Percentiles rank a stretch among this genome's conserved stretches.
Evolutionary conservation across 2,888 invertebrate genomes (phyloP).

Genomic region (Patella pellucida): DNA sequence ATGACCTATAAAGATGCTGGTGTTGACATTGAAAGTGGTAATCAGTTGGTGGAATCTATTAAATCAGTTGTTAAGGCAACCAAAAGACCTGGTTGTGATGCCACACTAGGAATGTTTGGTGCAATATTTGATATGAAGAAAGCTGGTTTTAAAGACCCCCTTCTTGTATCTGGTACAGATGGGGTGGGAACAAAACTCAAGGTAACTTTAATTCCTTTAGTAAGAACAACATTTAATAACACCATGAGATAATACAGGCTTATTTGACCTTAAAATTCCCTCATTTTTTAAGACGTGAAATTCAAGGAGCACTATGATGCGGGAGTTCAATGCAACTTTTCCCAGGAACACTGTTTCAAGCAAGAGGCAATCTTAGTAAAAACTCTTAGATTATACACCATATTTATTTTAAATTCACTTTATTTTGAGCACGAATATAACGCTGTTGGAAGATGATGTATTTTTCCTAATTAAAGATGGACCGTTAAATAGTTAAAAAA

Average conservation of each 20-base stretch:
- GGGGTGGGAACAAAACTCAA: slow-evolving; percentile 98
- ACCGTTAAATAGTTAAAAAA: too few species aligned
- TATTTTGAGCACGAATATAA: too few species aligned
- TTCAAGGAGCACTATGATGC: neutral
- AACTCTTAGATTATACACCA: too few species aligned
- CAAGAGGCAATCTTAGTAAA: too few species aligned
- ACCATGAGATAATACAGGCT: too few species aligned
- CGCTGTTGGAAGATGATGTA: too few species aligned
- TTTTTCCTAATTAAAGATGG: too few species aligned
- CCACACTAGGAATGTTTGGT: slow-evolving; percentile 91
- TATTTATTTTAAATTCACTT: too few species aligned
- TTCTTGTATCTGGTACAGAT: slow-evolving; percentile 93
- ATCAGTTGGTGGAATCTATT: slow-evolving; percentile 84
- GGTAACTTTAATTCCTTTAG: slow-evolving; percentile 72
- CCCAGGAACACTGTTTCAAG: too few species aligned
- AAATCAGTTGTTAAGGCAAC: slow-evolving; percentile 87
- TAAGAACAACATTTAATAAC: too few species aligned
- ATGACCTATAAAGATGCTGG: slow-evolving; percentile 88
- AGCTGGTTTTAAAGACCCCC: slow-evolving; percentile 83
- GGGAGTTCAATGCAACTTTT: neutral
- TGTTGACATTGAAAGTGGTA: slow-evolving; percentile 94
- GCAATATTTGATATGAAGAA: slow-evolving; percentile 87
- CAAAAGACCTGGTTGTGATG: slow-evolving; percentile 83
- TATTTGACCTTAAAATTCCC: neutral
- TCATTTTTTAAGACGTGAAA: too few species aligned